Evolutionary conservation across 2,888 invertebrate species (phyloP).

Genomic region (Nyleta sp.): DNA sequence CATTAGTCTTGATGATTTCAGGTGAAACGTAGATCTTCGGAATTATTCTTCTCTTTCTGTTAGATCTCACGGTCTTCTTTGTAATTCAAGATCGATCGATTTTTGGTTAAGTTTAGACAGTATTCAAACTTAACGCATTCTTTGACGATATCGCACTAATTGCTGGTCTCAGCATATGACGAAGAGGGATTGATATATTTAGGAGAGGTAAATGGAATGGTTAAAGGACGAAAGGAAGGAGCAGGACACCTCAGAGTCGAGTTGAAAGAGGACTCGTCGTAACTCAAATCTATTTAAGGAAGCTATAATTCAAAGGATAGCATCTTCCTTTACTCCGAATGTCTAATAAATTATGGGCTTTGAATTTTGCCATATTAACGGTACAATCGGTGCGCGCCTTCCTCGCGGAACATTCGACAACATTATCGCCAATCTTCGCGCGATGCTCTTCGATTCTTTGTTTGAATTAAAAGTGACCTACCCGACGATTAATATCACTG

Average conservation of each 20-base stretch:
- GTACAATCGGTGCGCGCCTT: constrained; percentile 71
- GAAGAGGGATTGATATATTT: constrained; percentile 45
- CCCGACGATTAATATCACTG: too few relatives aligned
- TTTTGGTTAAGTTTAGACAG: too few relatives aligned
- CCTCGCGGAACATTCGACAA: constrained; percentile 10
- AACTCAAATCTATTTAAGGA: constrained; percentile 82
- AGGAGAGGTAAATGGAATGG: constrained; percentile 52
- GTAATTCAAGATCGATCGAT: too few relatives aligned
- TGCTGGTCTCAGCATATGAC: too few relatives aligned
- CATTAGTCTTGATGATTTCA: too few relatives aligned
- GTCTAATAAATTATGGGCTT: constrained; percentile 80
- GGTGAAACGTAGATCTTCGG: too few relatives aligned
- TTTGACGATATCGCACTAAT: too few relatives aligned
- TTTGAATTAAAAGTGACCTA: too few relatives aligned
- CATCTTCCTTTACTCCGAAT: constrained; percentile 80
- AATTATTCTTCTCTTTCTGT: too few relatives aligned
- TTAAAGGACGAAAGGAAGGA: constrained; percentile 53
- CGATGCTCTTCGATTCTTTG: too few relatives aligned
- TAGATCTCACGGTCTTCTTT: too few relatives aligned
- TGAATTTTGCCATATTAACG: constrained; percentile 81
- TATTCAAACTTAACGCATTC: too few relatives aligned
- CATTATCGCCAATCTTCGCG: constrained; percentile 36
- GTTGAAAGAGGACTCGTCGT: constrained; percentile 75
- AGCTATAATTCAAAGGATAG: constrained; percentile 81
- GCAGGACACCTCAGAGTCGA: constrained; percentile 69